Evolutionary conservation across 2,888 invertebrate genomes (phyloP), one percentile per base, ranked within the genome.

Genomic region (Eulithis prunata): DNA sequence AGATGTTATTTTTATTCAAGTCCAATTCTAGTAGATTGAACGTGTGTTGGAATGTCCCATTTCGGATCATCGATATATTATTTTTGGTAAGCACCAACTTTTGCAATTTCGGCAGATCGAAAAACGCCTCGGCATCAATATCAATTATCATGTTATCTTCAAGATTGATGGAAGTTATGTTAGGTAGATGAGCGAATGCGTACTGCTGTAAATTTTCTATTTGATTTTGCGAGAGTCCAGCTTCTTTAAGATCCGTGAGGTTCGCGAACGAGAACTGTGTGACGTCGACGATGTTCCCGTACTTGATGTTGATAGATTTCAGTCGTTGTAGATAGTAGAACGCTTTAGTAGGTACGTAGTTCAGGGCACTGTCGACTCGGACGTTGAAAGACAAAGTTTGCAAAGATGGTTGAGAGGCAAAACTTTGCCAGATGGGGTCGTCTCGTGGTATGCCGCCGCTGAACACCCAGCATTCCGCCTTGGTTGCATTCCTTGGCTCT

Each of bases 41-140:
- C 82, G 97, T 92, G 73, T 96, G 94, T 75, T 94, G 94, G 79
- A 97, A 98, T 28, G 98, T 96, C 70, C 96, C 96, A 70, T 98
- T 97, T 76, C 97, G 98, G 71, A 98, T 94, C 45, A 95, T 94
- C 69, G 96, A 96, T 74, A 99, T 94, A 82, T 96, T 96, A 89
- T 99, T 99, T 81, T 96, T 96, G 76, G 97, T 97, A 59, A 99
- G 94, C 71, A 95, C 95, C 49, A 99, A 94, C 70, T 96, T 95
- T 76, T 95, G 95, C 71, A 97, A 88, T 62, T 94, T 94, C 0
- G 97, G 97, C 62, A 97, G 84, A 81, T 96, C 95, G 55, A 95
- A 94, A 84, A 97, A 97, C 0, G 96, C 95, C 76, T 95, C 95
- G 59, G 95, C 94, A 75, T 95, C 95, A 62, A 97, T 94, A 81